Percentiles rank a stretch among this genome's conserved stretches.
These are phyloP conservation scores for Chaenocephalus aceratus DNA, from an alignment of 2,113 vertebrate genomes.

Conservation along the genomic window DNA sequence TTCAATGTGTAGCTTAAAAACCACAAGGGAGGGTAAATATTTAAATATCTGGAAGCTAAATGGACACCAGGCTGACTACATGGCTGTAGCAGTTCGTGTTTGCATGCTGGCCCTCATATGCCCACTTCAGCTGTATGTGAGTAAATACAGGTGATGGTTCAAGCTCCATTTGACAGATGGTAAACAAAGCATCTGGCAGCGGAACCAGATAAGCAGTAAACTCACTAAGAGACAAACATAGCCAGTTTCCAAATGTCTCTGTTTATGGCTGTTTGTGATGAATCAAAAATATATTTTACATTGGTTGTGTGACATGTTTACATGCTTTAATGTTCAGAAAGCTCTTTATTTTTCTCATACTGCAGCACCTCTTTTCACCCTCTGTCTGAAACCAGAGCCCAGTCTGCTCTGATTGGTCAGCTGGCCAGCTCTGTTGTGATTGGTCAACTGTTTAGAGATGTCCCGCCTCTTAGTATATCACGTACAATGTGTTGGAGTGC, in stretches of 20 bases:
- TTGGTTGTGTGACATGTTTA: not conserved
- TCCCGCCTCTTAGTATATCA: too few species aligned
- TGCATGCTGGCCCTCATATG: slow-evolving; percentile 4
- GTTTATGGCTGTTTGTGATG: slow-evolving; percentile 19
- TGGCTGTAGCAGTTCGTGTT: slow-evolving; percentile 27
- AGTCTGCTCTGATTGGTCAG: too few species aligned
- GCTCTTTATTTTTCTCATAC: too few species aligned
- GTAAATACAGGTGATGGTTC: slow-evolving; percentile 26
- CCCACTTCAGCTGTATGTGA: slow-evolving; percentile 15
- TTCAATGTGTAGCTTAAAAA: slow-evolving; percentile 18
- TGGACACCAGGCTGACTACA: slow-evolving; percentile 11
- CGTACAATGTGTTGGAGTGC: too few species aligned
- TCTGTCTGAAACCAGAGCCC: too few species aligned
- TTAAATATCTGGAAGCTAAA: slow-evolving; percentile 34
- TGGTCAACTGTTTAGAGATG: too few species aligned
- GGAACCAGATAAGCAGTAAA: slow-evolving; percentile 22
- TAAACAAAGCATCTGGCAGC: slow-evolving; percentile 46
- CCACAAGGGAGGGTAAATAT: slow-evolving; percentile 23
- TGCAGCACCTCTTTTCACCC: too few species aligned
- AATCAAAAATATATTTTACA: slow-evolving; percentile 28
- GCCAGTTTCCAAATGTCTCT: not conserved
- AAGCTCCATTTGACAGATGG: slow-evolving; percentile 48
- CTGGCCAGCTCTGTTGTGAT: not conserved
- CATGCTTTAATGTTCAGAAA: too few species aligned
- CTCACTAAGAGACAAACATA: not conserved